phyloP scores from a whole-genome alignment of 2,113 vertebrate genomes.

The Dryoscopus gambensis region DNA sequence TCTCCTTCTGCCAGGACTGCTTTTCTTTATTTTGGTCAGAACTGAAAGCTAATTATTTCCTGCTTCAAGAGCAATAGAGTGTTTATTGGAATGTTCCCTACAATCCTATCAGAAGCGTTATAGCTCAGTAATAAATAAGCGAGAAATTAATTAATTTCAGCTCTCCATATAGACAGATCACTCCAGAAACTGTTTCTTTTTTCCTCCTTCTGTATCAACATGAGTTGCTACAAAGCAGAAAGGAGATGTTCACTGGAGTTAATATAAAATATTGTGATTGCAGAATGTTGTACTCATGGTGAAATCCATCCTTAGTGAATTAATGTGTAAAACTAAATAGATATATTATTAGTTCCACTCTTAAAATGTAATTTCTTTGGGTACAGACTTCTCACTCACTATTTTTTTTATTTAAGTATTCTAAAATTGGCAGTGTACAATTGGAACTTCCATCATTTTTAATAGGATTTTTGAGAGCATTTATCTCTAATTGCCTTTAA shows the following conservation, averaged over 20 bases:
- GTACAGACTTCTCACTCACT: background rate
- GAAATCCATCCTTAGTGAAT: background rate
- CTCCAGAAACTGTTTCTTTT: background rate
- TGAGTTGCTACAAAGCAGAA: constrained; percentile 18
- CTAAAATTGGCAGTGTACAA: background rate
- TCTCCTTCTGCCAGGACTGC: background rate
- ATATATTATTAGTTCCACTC: background rate
- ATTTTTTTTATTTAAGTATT: background rate
- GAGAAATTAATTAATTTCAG: constrained; percentile 35
- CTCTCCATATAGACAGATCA: background rate
- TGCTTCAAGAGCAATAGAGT: background rate
- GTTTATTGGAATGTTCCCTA: constrained; percentile 11
- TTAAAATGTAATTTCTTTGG: background rate
- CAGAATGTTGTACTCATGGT: background rate
- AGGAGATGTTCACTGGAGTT: background rate
- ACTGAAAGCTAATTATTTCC: constrained; percentile 40
- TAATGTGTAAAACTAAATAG: background rate
- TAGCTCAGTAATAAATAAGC: constrained; percentile 10
- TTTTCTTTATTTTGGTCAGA: constrained; percentile 36
- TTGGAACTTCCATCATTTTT: background rate
- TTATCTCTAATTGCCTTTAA: background rate
- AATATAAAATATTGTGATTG: background rate
- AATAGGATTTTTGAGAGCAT: constrained; percentile 2
- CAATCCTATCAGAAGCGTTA: constrained; percentile 41
- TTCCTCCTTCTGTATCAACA: background rate